Conservation (phyloP, 2,797 vertebrate genomes). For the Enteromius trimaculatus region DNA sequence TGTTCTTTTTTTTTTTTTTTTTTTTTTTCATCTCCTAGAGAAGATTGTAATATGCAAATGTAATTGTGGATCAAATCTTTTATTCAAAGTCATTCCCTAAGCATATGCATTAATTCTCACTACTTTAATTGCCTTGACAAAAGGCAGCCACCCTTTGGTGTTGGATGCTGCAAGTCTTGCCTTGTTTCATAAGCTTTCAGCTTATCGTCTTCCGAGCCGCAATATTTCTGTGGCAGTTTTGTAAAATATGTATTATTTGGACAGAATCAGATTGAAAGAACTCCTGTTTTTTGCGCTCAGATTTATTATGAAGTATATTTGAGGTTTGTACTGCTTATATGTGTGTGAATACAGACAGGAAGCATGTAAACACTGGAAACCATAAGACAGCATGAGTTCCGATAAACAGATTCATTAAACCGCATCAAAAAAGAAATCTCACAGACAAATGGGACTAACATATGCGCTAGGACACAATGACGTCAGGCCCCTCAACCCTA, state of each 20-base stretch:
- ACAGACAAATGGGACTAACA: constrained; percentile 60
- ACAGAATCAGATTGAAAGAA: too few relatives aligned
- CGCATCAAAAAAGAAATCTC: constrained; percentile 50
- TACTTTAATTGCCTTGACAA: constrained; percentile 75
- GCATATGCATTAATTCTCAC: constrained; percentile 74
- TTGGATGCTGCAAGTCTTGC: not conserved
- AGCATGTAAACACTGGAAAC: constrained; percentile 3
- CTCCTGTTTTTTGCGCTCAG: not conserved
- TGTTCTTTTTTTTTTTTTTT: too few relatives aligned
- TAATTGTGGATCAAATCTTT: constrained; percentile 78
- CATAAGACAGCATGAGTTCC: constrained; percentile 3
- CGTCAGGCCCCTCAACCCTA: constrained; percentile 73
- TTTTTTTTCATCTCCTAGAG: constrained; percentile 54
- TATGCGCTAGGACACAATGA: constrained; percentile 62
- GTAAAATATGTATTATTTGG: not conserved
- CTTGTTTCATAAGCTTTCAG: constrained; percentile 16
- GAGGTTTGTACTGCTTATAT: constrained; percentile 6
- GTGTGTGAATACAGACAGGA: not conserved
- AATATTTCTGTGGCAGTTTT: not conserved
- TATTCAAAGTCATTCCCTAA: constrained; percentile 74
- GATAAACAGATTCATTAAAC: constrained; percentile 46
- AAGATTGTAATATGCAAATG: constrained; percentile 83
- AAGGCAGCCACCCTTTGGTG: constrained; percentile 38
- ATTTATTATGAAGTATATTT: not conserved
- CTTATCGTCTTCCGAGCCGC: not conserved